Conservation (phyloP, 2,797 vertebrate species). For the Melanotaenia trifasciata region DNA sequence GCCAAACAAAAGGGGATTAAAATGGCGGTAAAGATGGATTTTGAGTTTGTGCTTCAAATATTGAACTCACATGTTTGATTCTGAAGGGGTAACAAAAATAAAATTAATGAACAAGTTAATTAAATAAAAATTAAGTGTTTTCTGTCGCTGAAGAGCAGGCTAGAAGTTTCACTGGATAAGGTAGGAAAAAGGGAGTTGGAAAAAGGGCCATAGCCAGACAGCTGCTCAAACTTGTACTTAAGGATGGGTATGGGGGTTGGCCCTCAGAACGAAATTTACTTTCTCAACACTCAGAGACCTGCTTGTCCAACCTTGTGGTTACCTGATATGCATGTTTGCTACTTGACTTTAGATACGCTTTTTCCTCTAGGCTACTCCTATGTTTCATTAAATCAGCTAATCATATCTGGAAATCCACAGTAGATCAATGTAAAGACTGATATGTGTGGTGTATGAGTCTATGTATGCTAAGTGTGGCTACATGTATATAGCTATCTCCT, state of each 20-base stretch:
- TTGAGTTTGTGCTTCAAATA: conserved; percentile 56
- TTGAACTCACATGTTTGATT: conserved; percentile 35
- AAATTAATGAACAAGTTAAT: too few relatives aligned
- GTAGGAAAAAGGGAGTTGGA: conserved; percentile 2
- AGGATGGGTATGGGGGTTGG: conserved; percentile 25
- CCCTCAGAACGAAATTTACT: conserved; percentile 28
- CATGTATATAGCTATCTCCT: conserved; percentile 45
- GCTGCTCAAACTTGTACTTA: conserved; percentile 34
- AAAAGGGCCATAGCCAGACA: conserved; percentile 3
- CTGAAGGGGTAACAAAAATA: conserved; percentile 34
- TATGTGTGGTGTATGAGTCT: conserved; percentile 36
- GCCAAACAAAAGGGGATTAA: conserved; percentile 72
- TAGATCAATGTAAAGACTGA: conserved; percentile 47
- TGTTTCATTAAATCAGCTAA: conserved; percentile 34
- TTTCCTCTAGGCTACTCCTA: conserved; percentile 29
- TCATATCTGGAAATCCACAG: conserved; percentile 54
- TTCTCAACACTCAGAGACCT: not conserved
- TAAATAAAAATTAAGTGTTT: too few relatives aligned
- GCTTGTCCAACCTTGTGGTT: conserved; percentile 42
- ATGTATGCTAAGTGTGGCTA: conserved; percentile 45
- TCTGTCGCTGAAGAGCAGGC: not conserved
- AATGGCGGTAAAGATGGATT: conserved; percentile 64
- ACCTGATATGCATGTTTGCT: conserved; percentile 56
- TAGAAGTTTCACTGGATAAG: not conserved
- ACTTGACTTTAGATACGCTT: conserved; percentile 51